phyloP scores from a whole-genome alignment of 2,888 invertebrate species.

The Drosophila atripex region DNA sequence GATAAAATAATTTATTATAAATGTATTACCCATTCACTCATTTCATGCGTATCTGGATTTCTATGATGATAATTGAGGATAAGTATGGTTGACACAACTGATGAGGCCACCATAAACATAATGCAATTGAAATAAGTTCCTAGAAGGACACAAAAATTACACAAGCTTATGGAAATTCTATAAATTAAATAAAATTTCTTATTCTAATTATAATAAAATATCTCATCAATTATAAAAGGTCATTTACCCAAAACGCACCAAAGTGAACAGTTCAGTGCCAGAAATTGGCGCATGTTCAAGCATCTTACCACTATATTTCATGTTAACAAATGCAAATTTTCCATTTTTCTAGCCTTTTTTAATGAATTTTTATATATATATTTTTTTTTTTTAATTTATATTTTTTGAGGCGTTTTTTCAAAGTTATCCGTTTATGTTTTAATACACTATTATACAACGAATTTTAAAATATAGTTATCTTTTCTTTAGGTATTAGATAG shows the following conservation, averaged over 20 bases:
- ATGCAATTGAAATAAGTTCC: conserved; percentile 99
- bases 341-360: too few relatives aligned
- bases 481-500: too few relatives aligned
- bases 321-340: not conserved
- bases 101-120: conserved; percentile 99
- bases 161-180: conserved; percentile 82
- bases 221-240: not conserved
- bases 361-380: too few relatives aligned
- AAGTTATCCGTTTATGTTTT: too few relatives aligned
- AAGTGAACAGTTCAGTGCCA: not conserved
- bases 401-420: not conserved
- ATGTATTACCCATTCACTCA: conserved; percentile 96
- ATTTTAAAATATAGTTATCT: too few relatives aligned
- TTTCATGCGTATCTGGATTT: conserved; percentile 97
- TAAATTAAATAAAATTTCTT: conserved; percentile 17
- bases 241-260: too few relatives aligned
- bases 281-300: not conserved
- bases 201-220: conserved; percentile 31
- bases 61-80: conserved; percentile 99
- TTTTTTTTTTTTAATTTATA: too few relatives aligned
- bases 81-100: conserved; percentile 98
- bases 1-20: conserved; percentile 73
- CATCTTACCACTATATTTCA: not conserved
- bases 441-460: too few relatives aligned
- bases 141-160: conserved; percentile 86